Base-by-base conservation (phyloP, 2,888 invertebrate species). In the Autographa gamma region DNA sequence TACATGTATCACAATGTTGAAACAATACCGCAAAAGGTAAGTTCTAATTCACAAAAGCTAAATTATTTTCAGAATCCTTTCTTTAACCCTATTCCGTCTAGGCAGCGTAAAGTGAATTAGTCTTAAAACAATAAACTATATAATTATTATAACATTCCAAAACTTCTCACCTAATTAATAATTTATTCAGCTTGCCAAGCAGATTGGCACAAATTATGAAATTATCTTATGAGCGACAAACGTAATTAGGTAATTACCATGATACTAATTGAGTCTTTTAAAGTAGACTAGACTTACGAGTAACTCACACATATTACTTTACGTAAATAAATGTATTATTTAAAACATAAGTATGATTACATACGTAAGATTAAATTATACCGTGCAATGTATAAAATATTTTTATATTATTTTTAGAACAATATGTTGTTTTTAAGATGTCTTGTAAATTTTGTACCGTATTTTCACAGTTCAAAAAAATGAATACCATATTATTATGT, bases 241-340 rank as follows among this genome's bases (percentile, higher is more conserved):
- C 16, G n/a, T 48, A 48, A 48, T 48, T 48, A 48, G n/a, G 48
- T 48, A 48, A 48, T 48, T 48, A 48, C n/a, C n/a, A n/a, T 19
- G 9, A n/a, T 56, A 56, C 54, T 56, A 56, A 56, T 56, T 56
- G 54, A 56, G 54, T 56, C 25, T 56, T n/a, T 48, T n/a, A 48
- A 43, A 16, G 13, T 41, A 41, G 16, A 16, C 5, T 16, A 48
- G 16, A 48, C 6, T 48, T 7, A n/a, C 5, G 48, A n/a, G n/a
- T n/a, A 48, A 48, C 48, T 48, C 48, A 48, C n/a, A 6, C 3
- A 48, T 48, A n/a, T 5, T 48, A 5, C 16, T 43, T 16, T 43
- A 43, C 14, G 14, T 43, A 4, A 14, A 14, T 16, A 43, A 43
- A 14, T 16, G 14, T 43, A 3, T 43, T 43, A 3, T 43, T 43